A percentile compares a stretch with the other conserved stretches of the same genome.
Evolutionary conservation across 2,888 invertebrate genomes (phyloP).

Genomic region (Drosophila vallismaia): DNA sequence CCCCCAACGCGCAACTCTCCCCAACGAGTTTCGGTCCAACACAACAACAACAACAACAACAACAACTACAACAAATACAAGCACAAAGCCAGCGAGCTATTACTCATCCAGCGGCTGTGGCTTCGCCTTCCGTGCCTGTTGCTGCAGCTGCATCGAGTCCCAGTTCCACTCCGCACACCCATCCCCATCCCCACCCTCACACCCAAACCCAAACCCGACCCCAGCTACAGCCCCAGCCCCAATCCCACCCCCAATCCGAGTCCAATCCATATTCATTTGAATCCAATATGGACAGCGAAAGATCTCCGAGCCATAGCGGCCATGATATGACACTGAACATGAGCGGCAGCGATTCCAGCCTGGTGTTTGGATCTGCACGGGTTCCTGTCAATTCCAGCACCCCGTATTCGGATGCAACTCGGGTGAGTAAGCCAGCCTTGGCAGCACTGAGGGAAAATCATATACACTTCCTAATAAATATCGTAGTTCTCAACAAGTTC

Average conservation of each 20-base stretch:
- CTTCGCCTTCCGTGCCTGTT: conserved; percentile 48
- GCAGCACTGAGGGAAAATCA: conserved; percentile 16
- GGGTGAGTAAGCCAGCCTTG: conserved; percentile 87
- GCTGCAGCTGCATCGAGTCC: conserved; percentile 42
- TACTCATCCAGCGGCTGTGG: conserved; percentile 46
- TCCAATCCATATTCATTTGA: conserved; percentile 3
- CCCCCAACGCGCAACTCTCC: conserved; percentile 12
- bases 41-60: conserved; percentile 19
- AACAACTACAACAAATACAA: conserved; percentile 16
- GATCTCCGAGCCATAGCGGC: conserved; percentile 58
- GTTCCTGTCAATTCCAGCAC: conserved; percentile 96
- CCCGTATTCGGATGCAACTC: conserved; percentile 99
- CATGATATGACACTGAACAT: conserved; percentile 38
- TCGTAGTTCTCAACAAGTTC: not conserved
- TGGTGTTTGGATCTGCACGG: conserved; percentile 94
- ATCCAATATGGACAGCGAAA: conserved; percentile 44
- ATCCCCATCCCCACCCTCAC: conserved; percentile 17
- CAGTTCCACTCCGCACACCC: conserved; percentile 40
- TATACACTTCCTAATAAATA: not conserved
- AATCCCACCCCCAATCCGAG: not conserved
- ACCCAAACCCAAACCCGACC: not conserved
- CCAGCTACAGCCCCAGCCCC: not conserved
- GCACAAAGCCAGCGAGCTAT: conserved; percentile 44
- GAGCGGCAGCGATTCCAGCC: conserved; percentile 44
- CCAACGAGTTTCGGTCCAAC: conserved; percentile 11